phyloP scores from a whole-genome alignment of 2,797 vertebrate species.

The Simalia tracyae region DNA sequence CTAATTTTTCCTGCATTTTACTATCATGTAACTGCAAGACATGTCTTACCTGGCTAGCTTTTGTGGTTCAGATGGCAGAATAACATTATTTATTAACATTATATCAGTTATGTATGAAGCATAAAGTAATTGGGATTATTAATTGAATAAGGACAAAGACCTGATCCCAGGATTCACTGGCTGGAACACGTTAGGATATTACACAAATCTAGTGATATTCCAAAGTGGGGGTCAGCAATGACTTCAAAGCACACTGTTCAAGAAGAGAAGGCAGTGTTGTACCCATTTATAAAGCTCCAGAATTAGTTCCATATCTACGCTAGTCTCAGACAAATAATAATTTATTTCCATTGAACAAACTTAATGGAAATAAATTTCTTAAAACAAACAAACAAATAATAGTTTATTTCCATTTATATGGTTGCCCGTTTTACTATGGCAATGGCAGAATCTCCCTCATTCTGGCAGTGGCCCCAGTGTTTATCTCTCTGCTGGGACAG shows the following conservation, averaged over 20 bases:
- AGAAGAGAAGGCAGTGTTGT: no score
- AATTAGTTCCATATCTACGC: no score
- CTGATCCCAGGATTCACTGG: not conserved
- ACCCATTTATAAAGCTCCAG: no score
- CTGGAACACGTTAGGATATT: not conserved
- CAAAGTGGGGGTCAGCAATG: no score
- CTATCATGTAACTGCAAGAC: not conserved
- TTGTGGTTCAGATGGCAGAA: not conserved
- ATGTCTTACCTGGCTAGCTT: not conserved
- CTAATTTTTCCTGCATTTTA: not conserved
- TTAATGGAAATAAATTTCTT: no score
- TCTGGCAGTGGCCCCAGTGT: not conserved
- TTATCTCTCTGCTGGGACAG: not conserved
- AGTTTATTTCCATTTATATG: not conserved
- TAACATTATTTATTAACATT: not conserved
- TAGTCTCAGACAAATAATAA: not conserved
- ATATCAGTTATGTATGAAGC: not conserved
- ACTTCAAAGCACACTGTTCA: no score
- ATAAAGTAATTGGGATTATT: not conserved
- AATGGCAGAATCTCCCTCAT: not conserved
- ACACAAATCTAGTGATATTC: not conserved
- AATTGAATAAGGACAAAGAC: not conserved
- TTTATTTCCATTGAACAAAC: not conserved
- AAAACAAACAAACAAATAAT: not conserved
- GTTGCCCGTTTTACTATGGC: not conserved